Base-by-base conservation (phyloP, 2,113 vertebrate genomes). In the Martes martes region DNA sequence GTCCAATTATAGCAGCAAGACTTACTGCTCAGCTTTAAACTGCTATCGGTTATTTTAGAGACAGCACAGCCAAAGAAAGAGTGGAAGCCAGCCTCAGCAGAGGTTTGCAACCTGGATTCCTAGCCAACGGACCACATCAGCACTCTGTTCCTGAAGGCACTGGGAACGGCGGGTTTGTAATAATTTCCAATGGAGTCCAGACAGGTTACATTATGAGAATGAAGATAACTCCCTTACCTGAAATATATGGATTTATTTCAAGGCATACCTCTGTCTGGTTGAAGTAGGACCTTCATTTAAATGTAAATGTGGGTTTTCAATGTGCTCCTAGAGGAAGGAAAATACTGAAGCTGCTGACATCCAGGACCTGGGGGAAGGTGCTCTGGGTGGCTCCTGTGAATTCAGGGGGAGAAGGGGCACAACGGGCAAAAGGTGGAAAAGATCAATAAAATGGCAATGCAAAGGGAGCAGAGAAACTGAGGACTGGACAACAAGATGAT, bases 231-330 rank as follows among this genome's bases (percentile, higher is more conserved):
- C 26, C 50, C 9, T 45, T 52, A 55, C 61, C 82, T 59, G 45
- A 81, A 96, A 42, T 6, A 23, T 18, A 23, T 23, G 84, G 79
- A 61, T 89, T 96, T 81, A 55, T 82, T 92, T 95, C 42, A n/a
- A 81, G 47, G 57, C 80, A 19, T 11, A 69, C 42, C 19, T 80
- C 65, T 19, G 45, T 73, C 80, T 71, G 36, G 73, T 26, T 76
- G 73, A 96, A 92, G 89, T 31, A 69, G 65, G 57, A 36, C 81
- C 82, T 90, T 87, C 50, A 96, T 94, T 78, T 96, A 94, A 93
- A 95, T 96, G 90, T 91, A 93, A 97, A 87, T 79, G 61, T 65
- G 19, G 50, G 61, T 91, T 87, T 76, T 69, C 87, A 81, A 18
- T 36, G 28, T 42, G 19, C 18, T 81, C 78, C 61, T 11, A 9